Evolutionary conservation across 2,113 vertebrate genomes (phyloP), one percentile per base, ranked within the genome.

Genomic region (Plecotus auritus): DNA sequence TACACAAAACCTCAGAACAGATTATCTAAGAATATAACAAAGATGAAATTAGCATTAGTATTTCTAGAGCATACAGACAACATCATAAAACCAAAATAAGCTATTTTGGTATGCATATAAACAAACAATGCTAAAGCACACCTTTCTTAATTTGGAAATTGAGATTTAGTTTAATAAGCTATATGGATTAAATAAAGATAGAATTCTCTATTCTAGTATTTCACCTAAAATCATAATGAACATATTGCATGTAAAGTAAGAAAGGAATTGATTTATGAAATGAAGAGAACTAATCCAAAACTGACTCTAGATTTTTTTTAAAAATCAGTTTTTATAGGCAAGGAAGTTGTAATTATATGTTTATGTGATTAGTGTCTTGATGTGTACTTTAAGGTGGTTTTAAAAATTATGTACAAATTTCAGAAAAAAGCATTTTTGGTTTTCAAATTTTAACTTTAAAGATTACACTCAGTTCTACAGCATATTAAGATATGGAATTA

Each of bases 21-120:
- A 96, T 98, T 97, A 98, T 96, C 88, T 92, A 95, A 93, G 61
- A 97, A 82, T 89, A 73, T 85, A 98, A 97, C 85, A 97, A 95
- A 97, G 42, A 96, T 78, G 16, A 98, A 98, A 98, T 98, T 98
- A 98, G 80, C 87, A 95, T 97, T 93, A 95, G 54, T 92, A 97
- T 97, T 94, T 98, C 92, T 95, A 96, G 88, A 98, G 95, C 4
- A 98, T 93, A 77, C 54, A 97, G 97, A 97, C 54, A 97, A 76
- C 47, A 84, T 95, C 37, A 85, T 82, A 86, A 89, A 97, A 93
- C 20, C 54, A 92, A 98, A 94, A 97, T 95, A 97, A 97, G 20
- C 13, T 88, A 85, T 96, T 97, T 97, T 84, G 76, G 32, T 78
- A 73, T 96, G 83, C 86, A 96, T 93, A 95, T 88, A 97, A 97